Conservation (phyloP, 2,797 vertebrate genomes). For the Tragopan temminckii region DNA sequence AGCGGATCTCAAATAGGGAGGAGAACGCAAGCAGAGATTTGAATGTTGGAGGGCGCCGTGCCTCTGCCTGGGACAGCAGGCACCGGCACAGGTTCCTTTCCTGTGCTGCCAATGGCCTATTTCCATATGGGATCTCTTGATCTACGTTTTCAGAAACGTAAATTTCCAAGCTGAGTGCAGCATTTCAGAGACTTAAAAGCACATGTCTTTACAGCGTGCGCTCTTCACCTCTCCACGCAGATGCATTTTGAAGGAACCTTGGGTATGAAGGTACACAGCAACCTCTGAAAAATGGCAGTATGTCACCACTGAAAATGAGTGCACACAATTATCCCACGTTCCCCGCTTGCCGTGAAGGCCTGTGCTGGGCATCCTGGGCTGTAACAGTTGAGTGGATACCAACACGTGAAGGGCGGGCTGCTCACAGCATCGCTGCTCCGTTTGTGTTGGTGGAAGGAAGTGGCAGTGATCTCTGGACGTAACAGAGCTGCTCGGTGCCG, state of each 20-base stretch:
- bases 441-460: neutral
- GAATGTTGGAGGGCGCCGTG: neutral
- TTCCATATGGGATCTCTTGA: neutral
- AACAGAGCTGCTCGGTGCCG: neutral
- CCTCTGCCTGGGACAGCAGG: neutral
- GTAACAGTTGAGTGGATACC: neutral
- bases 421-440: neutral
- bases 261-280: neutral
- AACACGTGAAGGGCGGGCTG: neutral
- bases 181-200: neutral
- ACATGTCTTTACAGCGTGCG: fast-evolving
- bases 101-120: neutral
- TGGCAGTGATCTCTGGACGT: fast-evolving
- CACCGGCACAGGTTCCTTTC: neutral
- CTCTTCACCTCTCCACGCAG: neutral
- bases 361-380: neutral
- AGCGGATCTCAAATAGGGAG: neutral
- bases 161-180: neutral
- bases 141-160: neutral
- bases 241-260: neutral
- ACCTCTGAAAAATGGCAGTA: neutral
- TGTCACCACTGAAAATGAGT: neutral
- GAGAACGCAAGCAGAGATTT: neutral
- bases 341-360: neutral
- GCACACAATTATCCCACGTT: neutral